These are phyloP conservation scores for Bombus sibiricus DNA, from an alignment of 1,140 invertebrate species.

Conservation along the genomic window DNA sequence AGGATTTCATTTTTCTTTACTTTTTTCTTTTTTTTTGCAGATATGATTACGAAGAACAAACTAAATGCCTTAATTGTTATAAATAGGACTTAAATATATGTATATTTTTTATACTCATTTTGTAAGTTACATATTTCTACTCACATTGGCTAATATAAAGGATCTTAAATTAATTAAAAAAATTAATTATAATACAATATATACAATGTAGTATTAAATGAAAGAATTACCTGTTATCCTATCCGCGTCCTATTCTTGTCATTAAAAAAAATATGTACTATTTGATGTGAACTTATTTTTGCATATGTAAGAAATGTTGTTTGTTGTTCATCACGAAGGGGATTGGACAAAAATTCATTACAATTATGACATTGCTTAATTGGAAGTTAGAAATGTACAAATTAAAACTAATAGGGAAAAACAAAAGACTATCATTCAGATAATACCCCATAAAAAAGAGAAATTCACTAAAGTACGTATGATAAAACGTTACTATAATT, in stretches of 20 bases:
- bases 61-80: conserved; percentile 70
- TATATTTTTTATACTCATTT: background rate
- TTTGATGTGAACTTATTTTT: background rate
- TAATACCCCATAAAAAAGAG: background rate
- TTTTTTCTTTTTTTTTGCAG: conserved; percentile 56
- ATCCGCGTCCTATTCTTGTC: background rate
- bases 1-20: background rate
- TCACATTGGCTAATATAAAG: background rate
- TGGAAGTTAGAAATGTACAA: background rate
- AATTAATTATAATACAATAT: background rate
- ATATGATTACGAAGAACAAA: conserved; percentile 64
- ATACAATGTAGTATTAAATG: background rate
- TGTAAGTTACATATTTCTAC: background rate
- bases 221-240: background rate
- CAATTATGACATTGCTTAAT: background rate
- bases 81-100: conserved; percentile 36
- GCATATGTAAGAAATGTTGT: background rate
- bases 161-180: background rate
- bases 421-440: conserved; percentile 14
- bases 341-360: background rate
- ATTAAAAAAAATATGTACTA: background rate
- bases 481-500: background rate
- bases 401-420: conserved; percentile 1
- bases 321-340: background rate
- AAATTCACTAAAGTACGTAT: background rate